phyloP scores from a whole-genome alignment of 2,113 vertebrate species.

The Vulpes vulpes region DNA sequence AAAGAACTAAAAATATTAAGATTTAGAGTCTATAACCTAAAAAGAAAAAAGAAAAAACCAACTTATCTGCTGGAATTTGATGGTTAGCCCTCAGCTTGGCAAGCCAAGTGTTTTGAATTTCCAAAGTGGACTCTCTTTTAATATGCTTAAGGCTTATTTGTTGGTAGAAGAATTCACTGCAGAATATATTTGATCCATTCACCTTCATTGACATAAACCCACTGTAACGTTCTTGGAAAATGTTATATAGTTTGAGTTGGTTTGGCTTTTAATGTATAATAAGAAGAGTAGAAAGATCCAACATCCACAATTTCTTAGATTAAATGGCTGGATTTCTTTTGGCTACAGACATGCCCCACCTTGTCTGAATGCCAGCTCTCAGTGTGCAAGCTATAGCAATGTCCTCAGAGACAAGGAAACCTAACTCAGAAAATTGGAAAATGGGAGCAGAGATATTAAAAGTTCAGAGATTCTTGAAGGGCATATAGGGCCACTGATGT shows the following conservation, averaged over 20 bases:
- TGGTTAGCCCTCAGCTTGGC: slow-evolving; percentile 35
- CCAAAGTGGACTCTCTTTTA: slow-evolving; percentile 42
- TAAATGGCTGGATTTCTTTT: slow-evolving; percentile 61
- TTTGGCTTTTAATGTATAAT: slow-evolving; percentile 53
- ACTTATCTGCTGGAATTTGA: slow-evolving; percentile 64
- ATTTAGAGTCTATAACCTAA: slow-evolving; percentile 61
- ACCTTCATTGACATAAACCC: slow-evolving; percentile 49
- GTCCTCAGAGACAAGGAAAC: background rate
- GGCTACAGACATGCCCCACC: background rate
- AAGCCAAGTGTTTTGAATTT: slow-evolving; percentile 57
- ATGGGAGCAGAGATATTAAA: background rate
- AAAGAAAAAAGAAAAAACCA: slow-evolving; percentile 38
- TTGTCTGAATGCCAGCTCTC: slow-evolving; percentile 27
- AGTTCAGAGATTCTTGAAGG: background rate
- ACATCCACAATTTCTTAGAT: slow-evolving; percentile 41
- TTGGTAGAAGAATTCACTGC: slow-evolving; percentile 34
- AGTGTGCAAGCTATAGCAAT: background rate
- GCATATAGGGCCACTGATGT: too few species aligned
- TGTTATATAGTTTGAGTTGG: slow-evolving; percentile 39
- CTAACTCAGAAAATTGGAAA: slow-evolving; percentile 20
- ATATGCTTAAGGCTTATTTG: slow-evolving; percentile 39
- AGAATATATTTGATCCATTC: slow-evolving; percentile 33
- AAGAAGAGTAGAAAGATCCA: slow-evolving; percentile 23
- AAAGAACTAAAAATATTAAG: slow-evolving; percentile 68
- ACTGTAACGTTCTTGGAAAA: slow-evolving; percentile 61